Percentiles rank a stretch among this genome's conserved stretches.
phyloP scores from a whole-genome alignment of 2,888 invertebrate species.

The Tenthredo amoena region DNA sequence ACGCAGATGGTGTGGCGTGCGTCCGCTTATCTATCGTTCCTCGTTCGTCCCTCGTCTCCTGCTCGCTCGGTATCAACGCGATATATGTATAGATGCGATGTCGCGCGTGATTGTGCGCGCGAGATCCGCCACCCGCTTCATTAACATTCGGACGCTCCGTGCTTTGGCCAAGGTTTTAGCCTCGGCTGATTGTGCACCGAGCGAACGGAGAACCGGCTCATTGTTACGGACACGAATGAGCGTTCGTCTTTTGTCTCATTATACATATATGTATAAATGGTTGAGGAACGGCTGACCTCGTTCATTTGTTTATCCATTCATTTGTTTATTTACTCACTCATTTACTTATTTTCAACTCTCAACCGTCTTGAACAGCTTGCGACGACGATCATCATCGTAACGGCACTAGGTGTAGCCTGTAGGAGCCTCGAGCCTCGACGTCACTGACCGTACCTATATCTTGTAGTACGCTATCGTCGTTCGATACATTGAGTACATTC shows the following conservation, averaged over 20 bases:
- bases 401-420: not conserved
- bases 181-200: not conserved
- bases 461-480: not conserved
- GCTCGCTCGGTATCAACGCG: not conserved
- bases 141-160: slow-evolving; percentile 23
- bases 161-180: slow-evolving; percentile 34
- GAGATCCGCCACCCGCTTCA: slow-evolving; percentile 39
- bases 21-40: slow-evolving; percentile 24
- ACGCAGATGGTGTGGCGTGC: slow-evolving; percentile 31
- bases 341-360: not conserved
- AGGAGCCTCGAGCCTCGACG: not conserved
- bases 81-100: not conserved
- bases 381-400: not conserved
- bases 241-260: slow-evolving; percentile 2
- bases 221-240: slow-evolving; percentile 3
- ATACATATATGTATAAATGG: not conserved
- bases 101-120: slow-evolving; percentile 27
- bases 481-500: not conserved
- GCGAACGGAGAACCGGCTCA: slow-evolving; percentile 4
- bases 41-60: slow-evolving; percentile 14
- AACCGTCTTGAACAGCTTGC: not conserved
- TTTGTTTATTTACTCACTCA: not conserved
- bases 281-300: not conserved
- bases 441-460: not conserved
- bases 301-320: not conserved